Conservation (phyloP, 1,140 invertebrate genomes). For the Drosophila insularis region DNA sequence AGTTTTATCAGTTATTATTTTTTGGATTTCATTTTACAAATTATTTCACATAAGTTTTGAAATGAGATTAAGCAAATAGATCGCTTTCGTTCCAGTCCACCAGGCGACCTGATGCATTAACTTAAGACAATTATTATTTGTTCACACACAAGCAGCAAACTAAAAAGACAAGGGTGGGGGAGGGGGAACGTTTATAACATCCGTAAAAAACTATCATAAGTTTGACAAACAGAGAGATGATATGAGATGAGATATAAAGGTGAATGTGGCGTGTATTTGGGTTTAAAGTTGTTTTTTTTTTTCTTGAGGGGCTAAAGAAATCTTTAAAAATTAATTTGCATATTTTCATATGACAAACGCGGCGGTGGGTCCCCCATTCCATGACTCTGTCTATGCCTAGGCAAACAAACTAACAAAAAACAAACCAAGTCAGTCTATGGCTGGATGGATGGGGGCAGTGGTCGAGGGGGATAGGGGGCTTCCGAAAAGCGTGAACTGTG, state of each 20-base stretch:
- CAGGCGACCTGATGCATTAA: slow-evolving; percentile 28
- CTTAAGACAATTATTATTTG: slow-evolving; percentile 62
- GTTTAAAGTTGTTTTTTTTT: neutral
- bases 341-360: slow-evolving; percentile 72
- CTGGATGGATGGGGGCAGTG: too few relatives aligned
- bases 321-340: slow-evolving; percentile 59
- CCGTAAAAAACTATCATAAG: slow-evolving; percentile 71
- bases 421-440: neutral
- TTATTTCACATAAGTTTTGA: neutral
- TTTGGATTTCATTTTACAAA: too few relatives aligned
- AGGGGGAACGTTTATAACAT: slow-evolving; percentile 68
- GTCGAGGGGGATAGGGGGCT: slow-evolving; percentile 4
- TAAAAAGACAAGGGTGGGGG: too few relatives aligned
- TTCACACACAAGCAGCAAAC: slow-evolving; percentile 65
- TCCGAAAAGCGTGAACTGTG: slow-evolving; percentile 69
- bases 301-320: slow-evolving; percentile 8
- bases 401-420: slow-evolving; percentile 15
- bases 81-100: slow-evolving; percentile 12
- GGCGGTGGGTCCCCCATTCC: slow-evolving; percentile 56
- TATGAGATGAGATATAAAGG: slow-evolving; percentile 27
- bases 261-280: slow-evolving; percentile 10
- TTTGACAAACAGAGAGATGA: slow-evolving; percentile 65
- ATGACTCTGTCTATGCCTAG: neutral
- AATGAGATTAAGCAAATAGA: neutral
- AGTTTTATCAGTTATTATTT: too few relatives aligned